A percentile compares a stretch with the other conserved stretches of the same genome.
These are phyloP conservation scores for Laticauda colubrina DNA, from an alignment of 2,113 vertebrate species.

Conservation along the genomic window DNA sequence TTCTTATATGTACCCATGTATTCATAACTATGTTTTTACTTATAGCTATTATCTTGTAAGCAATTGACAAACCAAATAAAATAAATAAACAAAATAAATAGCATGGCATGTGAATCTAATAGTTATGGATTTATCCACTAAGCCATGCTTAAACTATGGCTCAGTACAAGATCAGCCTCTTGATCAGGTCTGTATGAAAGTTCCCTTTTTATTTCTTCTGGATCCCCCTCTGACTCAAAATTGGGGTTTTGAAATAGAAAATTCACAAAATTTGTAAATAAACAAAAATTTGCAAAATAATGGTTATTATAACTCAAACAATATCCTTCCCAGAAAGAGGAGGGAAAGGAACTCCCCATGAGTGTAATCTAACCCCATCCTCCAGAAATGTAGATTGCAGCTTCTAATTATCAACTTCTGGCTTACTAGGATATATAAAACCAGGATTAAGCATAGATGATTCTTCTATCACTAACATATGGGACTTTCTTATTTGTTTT, in stretches of 20 bases:
- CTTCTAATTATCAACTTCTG: neutral
- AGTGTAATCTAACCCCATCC: neutral
- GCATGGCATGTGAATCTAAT: neutral
- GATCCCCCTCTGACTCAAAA: neutral
- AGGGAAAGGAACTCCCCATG: neutral
- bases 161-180: neutral
- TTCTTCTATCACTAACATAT: neutral
- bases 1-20: no score
- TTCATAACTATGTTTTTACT: no score
- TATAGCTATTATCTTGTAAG: no score
- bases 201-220: neutral
- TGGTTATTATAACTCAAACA: neutral
- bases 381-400: neutral
- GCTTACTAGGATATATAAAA: neutral
- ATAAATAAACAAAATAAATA: neutral
- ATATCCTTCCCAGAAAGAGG: neutral
- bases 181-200: neutral
- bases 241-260: neutral
- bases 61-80: no score
- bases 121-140: neutral
- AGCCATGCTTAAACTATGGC: neutral
- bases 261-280: neutral
- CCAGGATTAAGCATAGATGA: neutral
- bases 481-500: neutral
- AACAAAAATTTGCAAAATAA: neutral